Percentiles rank a stretch among this genome's conserved stretches.
These are phyloP conservation scores for Dasyornis broadbenti DNA, from an alignment of 2,113 vertebrate species.

Conservation along the genomic window DNA sequence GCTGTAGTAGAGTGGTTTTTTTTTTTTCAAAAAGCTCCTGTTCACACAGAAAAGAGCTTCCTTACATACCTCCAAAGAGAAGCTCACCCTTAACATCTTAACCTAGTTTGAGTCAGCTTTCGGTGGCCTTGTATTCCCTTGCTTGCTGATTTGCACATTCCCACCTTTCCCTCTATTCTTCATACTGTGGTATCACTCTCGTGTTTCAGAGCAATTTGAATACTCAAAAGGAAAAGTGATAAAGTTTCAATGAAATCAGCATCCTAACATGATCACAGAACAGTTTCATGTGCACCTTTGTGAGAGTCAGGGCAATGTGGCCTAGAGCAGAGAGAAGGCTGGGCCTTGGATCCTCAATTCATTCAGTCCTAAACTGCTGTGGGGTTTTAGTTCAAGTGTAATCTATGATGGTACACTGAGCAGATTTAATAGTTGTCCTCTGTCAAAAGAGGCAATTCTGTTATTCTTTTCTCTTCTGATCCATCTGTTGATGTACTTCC, in stretches of 20 bases:
- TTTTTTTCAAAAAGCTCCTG: background rate
- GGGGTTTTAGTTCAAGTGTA: background rate
- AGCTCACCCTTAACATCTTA: background rate
- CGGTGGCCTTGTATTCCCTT: background rate
- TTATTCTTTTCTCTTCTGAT: background rate
- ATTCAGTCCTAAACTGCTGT: background rate
- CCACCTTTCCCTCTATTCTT: background rate
- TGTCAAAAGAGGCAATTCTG: background rate
- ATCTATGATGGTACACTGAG: background rate
- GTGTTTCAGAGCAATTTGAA: background rate
- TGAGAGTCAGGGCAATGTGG: accelerated
- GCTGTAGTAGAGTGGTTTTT: background rate
- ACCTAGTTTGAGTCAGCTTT: background rate
- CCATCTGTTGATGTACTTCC: background rate
- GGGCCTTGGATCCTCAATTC: accelerated
- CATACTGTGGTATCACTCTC: background rate
- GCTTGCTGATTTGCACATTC: background rate
- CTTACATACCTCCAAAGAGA: background rate
- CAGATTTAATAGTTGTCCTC: background rate
- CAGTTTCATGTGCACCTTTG: background rate
- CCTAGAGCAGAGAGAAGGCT: background rate
- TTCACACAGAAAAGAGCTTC: background rate
- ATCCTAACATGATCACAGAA: background rate
- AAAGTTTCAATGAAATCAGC: background rate
- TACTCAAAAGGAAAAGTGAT: background rate